phyloP scores from a whole-genome alignment of 2,797 vertebrate species.

The Urosaurus nigricauda region DNA sequence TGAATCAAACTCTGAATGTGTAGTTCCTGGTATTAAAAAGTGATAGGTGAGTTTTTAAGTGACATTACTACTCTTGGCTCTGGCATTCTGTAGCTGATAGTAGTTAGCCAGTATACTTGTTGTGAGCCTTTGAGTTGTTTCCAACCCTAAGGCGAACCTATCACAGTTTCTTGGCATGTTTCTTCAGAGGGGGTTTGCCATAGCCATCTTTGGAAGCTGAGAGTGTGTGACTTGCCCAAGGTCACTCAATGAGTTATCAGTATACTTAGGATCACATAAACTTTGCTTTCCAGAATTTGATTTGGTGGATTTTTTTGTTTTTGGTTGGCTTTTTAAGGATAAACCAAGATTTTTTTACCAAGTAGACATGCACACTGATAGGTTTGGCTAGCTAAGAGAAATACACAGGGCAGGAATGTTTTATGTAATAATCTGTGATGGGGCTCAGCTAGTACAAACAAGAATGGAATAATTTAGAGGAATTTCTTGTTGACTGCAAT shows the following conservation, averaged over 20 bases:
- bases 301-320: not conserved
- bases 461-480: not conserved
- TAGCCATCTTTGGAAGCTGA: too few relatives aligned
- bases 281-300: not conserved
- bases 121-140: too few relatives aligned
- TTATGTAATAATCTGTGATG: not conserved
- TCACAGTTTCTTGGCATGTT: too few relatives aligned
- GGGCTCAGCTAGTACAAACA: not conserved
- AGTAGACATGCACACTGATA: not conserved
- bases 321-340: not conserved
- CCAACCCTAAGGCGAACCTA: too few relatives aligned
- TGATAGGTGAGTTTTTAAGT: not conserved
- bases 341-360: not conserved
- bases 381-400: not conserved
- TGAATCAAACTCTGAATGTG: not conserved
- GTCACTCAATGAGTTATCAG: not conserved
- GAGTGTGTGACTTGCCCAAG: too few relatives aligned
- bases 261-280: not conserved
- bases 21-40: not conserved
- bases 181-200: too few relatives aligned
- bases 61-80: not conserved
- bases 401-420: not conserved
- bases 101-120: not conserved
- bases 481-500: fast-evolving
- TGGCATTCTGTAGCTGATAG: not conserved